Base-by-base conservation (phyloP, 2,888 invertebrate genomes). In the Crocallis elinguaria region DNA sequence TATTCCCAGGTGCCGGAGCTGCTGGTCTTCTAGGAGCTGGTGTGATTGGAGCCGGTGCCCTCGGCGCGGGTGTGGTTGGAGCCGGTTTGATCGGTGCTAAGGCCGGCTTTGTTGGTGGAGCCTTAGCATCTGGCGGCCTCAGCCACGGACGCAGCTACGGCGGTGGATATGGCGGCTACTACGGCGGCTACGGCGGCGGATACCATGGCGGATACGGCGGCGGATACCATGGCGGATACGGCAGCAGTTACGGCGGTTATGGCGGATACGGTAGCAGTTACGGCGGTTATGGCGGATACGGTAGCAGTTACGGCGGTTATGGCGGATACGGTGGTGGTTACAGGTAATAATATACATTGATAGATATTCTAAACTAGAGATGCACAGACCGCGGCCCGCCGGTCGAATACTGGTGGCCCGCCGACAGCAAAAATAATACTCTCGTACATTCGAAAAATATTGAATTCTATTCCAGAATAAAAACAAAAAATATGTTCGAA, bases 31-130 rank as follows among this genome's bases (percentile, higher is more conserved):
- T 77, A 0, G 80, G 84, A 1, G 78, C 74, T 1, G 82, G 82
- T 2, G 67, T 71, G 0, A 36, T 78, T 1, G 79, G 84, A 2
- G 77, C 73, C 0, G 82, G 81, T 0, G 70, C 73, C 0, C 55
- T 85, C 1, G 86, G 82, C 8, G 84, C 77, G 3, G 86, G 85
- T 9, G 52, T 80, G 0, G 55, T 88, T 2, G 88, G 88, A 1
- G 86, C 84, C 3, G 88, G 87, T 27, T 65, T 80, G 0, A 36
- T 86, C 8, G 86, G 86, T 1, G 84, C 79, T 58, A 82, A 81
- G 49, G 82, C 82, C 21, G 89, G 89, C 2, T 66, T 88, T 11
- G 38, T 90, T 11, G 89, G 89, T 0, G 89, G 89, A 0, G 87
- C 84, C 0, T 23, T 88, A 5, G 86, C 79, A 1, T 72, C 82